Percentiles rank a stretch among this genome's conserved stretches.
phyloP scores from a whole-genome alignment of 2,113 vertebrate species.

The Speoplatyrhinus poulsoni region DNA sequence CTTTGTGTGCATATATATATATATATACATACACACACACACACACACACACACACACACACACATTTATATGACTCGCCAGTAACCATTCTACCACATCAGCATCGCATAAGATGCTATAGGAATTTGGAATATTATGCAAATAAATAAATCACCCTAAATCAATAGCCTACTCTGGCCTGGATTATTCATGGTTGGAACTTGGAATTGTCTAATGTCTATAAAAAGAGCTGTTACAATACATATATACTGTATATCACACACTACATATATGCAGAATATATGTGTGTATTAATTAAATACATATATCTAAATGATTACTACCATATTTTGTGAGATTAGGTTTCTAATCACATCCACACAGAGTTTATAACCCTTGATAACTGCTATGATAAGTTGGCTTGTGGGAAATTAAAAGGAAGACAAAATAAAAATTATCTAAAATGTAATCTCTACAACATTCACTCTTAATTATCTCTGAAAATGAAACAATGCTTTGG shows the following conservation, averaged over 20 bases:
- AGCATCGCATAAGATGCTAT: too few relatives aligned
- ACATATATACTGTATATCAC: background rate
- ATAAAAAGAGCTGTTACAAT: too few relatives aligned
- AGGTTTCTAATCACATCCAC: background rate
- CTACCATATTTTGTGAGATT: background rate
- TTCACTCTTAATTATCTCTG: background rate
- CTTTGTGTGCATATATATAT: background rate
- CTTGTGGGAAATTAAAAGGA: slow-evolving; percentile 44
- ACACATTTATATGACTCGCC: too few relatives aligned
- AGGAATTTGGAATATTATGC: too few relatives aligned
- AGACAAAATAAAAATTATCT: slow-evolving; percentile 30
- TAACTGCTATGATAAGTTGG: slow-evolving; percentile 50
- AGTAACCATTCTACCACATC: too few relatives aligned
- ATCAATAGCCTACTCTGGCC: too few relatives aligned
- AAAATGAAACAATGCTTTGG: background rate
- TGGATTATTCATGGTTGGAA: too few relatives aligned
- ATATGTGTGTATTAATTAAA: background rate
- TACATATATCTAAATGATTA: background rate
- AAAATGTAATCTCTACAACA: background rate
- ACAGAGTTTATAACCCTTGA: slow-evolving; percentile 45
- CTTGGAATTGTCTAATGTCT: too few relatives aligned
- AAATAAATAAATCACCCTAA: too few relatives aligned
- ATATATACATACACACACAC: background rate
- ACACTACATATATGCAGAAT: background rate
- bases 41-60: background rate